Conservation (phyloP, 92 coral and sea anemone genomes). For the Umimayanthus kanabou region DNA sequence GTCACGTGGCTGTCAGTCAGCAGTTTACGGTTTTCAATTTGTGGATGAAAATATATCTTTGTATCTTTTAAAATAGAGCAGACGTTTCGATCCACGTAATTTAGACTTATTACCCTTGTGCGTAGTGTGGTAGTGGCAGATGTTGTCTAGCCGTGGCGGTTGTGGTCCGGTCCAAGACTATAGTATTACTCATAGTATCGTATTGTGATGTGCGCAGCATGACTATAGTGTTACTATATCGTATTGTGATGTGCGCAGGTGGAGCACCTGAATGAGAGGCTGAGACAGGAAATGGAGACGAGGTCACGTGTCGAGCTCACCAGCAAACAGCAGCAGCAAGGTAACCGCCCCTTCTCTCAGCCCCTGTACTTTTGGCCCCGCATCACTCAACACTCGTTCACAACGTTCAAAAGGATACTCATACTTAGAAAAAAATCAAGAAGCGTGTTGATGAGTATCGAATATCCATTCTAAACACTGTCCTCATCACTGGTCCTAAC, state of each 20-base stretch:
- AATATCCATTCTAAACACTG: not conserved
- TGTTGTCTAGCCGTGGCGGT: too few species aligned
- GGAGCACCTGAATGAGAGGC: conserved; percentile 76
- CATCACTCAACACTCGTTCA: too few species aligned
- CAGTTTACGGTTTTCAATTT: too few species aligned
- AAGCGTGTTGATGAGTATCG: too few species aligned
- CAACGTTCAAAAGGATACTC: too few species aligned
- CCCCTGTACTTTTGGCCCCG: not conserved
- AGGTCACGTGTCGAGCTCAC: conserved; percentile 79
- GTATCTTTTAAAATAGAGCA: too few species aligned
- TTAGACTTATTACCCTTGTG: too few species aligned
- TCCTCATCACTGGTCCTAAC: not conserved
- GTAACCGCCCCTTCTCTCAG: conserved; percentile 42
- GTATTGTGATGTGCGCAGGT: conserved; percentile 51
- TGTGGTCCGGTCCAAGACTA: not conserved
- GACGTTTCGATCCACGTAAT: too few species aligned
- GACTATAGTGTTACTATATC: not conserved
- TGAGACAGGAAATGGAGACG: conserved; percentile 88
- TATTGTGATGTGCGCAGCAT: conserved; percentile 40
- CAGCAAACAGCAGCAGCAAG: conserved; percentile 89
- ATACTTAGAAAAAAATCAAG: too few species aligned
- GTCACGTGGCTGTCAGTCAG: too few species aligned
- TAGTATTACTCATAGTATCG: not conserved
- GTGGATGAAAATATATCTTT: too few species aligned
- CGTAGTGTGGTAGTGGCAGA: too few species aligned